Evolutionary conservation across 2,113 vertebrate species (phyloP), one percentile per base, ranked within the genome.

Genomic region (Semnornis frantzii): DNA sequence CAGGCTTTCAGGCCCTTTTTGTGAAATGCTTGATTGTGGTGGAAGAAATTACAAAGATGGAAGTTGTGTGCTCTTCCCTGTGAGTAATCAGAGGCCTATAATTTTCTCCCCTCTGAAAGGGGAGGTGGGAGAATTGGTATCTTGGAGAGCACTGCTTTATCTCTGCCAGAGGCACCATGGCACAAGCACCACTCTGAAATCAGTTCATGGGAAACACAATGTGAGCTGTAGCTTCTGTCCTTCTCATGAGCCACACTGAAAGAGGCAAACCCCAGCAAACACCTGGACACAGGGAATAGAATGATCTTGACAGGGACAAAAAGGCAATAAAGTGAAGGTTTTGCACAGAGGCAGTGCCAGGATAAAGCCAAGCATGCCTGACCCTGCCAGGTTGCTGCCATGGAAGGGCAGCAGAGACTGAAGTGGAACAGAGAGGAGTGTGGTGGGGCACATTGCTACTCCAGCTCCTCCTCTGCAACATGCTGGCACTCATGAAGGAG

Each of bases 1-100:
- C 81, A 85, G 87, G 87, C 87, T 95, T 96, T 94, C 94, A 96
- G 92, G 55, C 44, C 62, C 63, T 69, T 92, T 87, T 90, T 84
- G 84, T 94, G 92, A 93, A 96, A 88, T 50, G 55, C 86, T 69
- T 94, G 95, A 96, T 93, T 92, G 81, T 89, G 82, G 86, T 82
- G 63, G 89, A 96, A 95, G 81, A 95, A 94, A 93, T 95, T 93
- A 90, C n/a, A 0, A 88, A 96, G 89, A 94, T 92, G 77, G 74
- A 87, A 94, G 95, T 25, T 79, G 59, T 57, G 44, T 0, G 1
- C 84, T 87, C 39, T 65, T 94, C 83, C 94, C 86, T 82, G 50
- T 52, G 71, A 84, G 84, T 89, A 96, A 96, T 95, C 92, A 95
- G 91, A 92, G 74, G 84, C 34, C 77, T 85, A 86, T 87, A 76